Evolutionary conservation across 2,888 invertebrate species (phyloP), one percentile per base, ranked within the genome.

Genomic region (Maniola hyperantus): DNA sequence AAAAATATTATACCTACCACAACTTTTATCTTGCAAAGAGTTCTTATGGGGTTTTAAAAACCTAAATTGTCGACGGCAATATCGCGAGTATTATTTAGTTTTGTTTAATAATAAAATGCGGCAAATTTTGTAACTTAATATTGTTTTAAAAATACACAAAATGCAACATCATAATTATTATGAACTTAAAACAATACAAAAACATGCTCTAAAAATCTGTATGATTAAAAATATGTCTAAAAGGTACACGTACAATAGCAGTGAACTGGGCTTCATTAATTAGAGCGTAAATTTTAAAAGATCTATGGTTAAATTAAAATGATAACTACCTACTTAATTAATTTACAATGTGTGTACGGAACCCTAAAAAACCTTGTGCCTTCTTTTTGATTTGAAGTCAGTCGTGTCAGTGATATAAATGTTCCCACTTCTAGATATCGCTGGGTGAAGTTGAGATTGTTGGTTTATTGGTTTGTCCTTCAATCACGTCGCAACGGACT

Each of bases 161-260:
- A 55, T 36, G 34, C 15, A 5, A 55, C 55, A 18, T 55, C 13
- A n/a, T n/a, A 13, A n/a, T 46, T n/a, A 48, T n/a, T 55, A 36
- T 55, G 18, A 39, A 55, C 10, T 36, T 39, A 7, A 55, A 15
- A 55, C 36, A 55, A 55, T n/a, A 55, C 18, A 55, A 33, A 18
- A 18, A 36, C 36, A 18, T 34, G 54, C 54, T 36, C 55, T 55
- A 39, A 55, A 55, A 55, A 36, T 39, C 15, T 55, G 13, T 18
- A 36, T 55, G 53, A 36, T 55, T 55, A 55, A 55, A 54, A 55
- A 15, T 18, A 55, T 55, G 36, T 36, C 55, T 55, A 55, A 36
- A 55, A 55, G 55, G 54, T 18, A 55, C 36, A 15, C 15, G 8
- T 36, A 36, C 36, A 36, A 55, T 36, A 36, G 36, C 55, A 18